phyloP scores from a whole-genome alignment of 2,797 vertebrate species.

The Aldrovandia affinis region DNA sequence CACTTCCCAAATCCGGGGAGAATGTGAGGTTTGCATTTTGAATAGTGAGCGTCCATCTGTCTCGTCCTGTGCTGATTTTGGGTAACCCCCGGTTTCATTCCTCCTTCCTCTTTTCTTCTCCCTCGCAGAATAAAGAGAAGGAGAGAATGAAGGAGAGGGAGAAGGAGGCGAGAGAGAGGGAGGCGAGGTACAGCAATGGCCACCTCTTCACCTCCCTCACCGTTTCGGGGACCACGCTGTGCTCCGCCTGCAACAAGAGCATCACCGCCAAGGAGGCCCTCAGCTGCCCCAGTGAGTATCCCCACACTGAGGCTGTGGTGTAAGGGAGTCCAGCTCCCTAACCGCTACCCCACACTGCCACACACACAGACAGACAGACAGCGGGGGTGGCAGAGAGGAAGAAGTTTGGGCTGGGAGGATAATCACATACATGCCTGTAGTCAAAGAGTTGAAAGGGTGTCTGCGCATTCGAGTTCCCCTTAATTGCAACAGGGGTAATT shows the following conservation, averaged over 20 bases:
- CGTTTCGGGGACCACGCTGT: conserved; percentile 77
- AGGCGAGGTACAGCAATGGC: conserved; percentile 75
- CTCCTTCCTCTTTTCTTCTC: conserved; percentile 19
- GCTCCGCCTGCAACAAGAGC: conserved; percentile 78
- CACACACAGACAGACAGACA: conserved; percentile 3
- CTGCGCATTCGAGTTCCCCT: background rate
- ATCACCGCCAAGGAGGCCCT: conserved; percentile 79
- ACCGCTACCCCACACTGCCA: background rate
- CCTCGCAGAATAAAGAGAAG: conserved; percentile 69
- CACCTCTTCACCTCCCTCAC: conserved; percentile 80
- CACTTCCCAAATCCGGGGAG: background rate
- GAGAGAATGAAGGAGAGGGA: conserved; percentile 68
- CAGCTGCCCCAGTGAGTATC: conserved; percentile 70
- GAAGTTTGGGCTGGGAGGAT: background rate
- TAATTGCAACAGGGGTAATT: background rate
- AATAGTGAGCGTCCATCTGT: background rate
- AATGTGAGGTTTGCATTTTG: background rate
- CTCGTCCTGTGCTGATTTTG: background rate
- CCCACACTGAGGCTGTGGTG: background rate
- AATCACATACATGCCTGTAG: background rate
- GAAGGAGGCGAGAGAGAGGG: conserved; percentile 73
- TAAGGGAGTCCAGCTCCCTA: background rate
- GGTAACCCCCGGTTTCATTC: background rate
- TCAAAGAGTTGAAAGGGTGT: background rate
- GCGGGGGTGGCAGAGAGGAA: background rate